Evolutionary conservation across 2,797 vertebrate genomes (phyloP), one percentile per base, ranked within the genome.

Genomic region (Gymnoscopelus braueri): DNA sequence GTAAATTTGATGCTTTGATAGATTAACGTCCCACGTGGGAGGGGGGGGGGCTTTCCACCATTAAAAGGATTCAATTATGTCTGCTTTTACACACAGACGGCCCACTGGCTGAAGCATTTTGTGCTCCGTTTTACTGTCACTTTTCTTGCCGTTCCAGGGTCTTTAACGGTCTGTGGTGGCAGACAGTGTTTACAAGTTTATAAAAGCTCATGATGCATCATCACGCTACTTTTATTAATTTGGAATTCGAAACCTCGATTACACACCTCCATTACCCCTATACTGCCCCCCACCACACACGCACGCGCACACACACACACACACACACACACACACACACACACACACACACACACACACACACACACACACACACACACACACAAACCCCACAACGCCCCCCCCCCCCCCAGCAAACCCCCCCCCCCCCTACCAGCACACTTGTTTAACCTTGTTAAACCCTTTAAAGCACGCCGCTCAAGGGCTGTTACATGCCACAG

Each of bases 371-470:
- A 15, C 80, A 70, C 26, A 48, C 3, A 60, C 80, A 70, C 26
- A 48, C 50, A 49, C 65, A 51, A 74, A 4, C 24, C 52, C 65
- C 3, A 58, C 71, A 26, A 73, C 50, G 63, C 68, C 52, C 60
- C 23, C 60, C 69, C 12, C 14, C 14, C 56, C 60, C 63, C 35
- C 49, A 19, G 8, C 23, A 53, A 57, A 54, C 24, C 48, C 53
- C 19, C 10, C 81, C 65, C 67, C 75, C 70, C 78, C 67, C 69
- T 80, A 83, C 81, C 85, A 77, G 70, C 74, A 72, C 84, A 86
- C 78, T 87, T 80, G 82, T 91, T 91, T 88, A 90, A 91, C 89
- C 84, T 91, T 86, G 90, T 91, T 92, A 93, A 93, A 91, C 74
- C 77, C 71, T 87, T 79, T 83, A 86, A 91, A 89, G 67, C 24